These are phyloP conservation scores for Andrena marginata DNA, from an alignment of 2,888 invertebrate genomes.

Conservation along the genomic window DNA sequence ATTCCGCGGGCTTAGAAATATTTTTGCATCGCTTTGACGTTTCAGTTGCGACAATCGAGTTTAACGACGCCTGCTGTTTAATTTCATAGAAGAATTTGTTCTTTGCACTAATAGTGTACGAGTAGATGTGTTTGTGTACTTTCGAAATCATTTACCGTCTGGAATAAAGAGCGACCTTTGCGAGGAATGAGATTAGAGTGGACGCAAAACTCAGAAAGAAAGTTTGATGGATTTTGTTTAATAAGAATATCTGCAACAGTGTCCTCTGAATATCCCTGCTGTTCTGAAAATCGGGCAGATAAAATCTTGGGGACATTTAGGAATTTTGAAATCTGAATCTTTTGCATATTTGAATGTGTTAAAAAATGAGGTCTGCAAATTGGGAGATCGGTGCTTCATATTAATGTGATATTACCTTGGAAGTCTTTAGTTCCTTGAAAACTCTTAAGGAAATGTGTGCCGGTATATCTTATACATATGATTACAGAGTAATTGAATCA, in stretches of 20 bases:
- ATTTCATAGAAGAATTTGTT: slow-evolving; percentile 22
- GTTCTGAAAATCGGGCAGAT: too few relatives aligned
- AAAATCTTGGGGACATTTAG: too few relatives aligned
- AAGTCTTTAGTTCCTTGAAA: background rate
- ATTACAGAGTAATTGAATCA: slow-evolving; percentile 1
- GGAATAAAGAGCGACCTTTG: background rate
- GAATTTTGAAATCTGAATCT: too few relatives aligned
- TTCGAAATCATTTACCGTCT: background rate
- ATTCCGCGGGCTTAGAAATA: slow-evolving; percentile 22
- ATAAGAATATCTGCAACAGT: background rate
- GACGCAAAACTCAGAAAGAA: background rate
- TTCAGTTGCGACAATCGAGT: slow-evolving; percentile 15
- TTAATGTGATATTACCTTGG: background rate
- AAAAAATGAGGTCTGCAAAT: background rate
- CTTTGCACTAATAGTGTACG: slow-evolving; percentile 26
- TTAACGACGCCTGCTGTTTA: slow-evolving; percentile 41
- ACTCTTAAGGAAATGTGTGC: background rate
- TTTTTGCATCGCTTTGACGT: slow-evolving; percentile 28
- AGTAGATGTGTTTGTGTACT: slow-evolving; percentile 1
- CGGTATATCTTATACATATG: background rate
- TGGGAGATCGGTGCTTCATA: background rate
- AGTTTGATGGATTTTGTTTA: background rate
- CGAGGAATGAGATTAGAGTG: background rate
- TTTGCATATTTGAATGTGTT: too few relatives aligned
- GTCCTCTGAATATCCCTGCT: background rate